Conservation (phyloP, 2,797 vertebrate genomes). For the Gymnoscopelus microlampas region DNA sequence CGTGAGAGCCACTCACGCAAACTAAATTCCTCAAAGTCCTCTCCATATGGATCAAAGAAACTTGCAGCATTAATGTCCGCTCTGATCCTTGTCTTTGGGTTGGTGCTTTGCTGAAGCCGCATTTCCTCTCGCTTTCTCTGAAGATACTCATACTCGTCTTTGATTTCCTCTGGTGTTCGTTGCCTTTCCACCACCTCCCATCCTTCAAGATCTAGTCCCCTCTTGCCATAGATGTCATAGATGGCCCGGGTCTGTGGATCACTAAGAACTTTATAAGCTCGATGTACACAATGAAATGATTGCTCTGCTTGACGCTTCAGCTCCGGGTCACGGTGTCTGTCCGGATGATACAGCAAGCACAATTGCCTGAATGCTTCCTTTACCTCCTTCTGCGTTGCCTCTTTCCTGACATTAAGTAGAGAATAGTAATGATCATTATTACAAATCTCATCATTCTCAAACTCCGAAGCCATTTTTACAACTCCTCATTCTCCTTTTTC, state of each 20-base stretch:
- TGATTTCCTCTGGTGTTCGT: conserved; percentile 93
- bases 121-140: conserved; percentile 94
- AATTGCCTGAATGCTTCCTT: conserved; percentile 94
- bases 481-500: too few species aligned
- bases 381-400: conserved; percentile 96
- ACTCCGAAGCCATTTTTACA: too few species aligned
- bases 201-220: conserved; percentile 97
- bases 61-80: conserved; percentile 97
- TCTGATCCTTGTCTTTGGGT: conserved; percentile 97
- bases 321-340: conserved; percentile 97
- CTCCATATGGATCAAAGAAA: conserved; percentile 96
- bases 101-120: conserved; percentile 95
- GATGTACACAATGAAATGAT: conserved; percentile 96
- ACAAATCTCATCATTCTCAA: too few species aligned
- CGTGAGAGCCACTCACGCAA: conserved; percentile 85
- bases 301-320: conserved; percentile 92
- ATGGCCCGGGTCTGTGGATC: conserved; percentile 97
- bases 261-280: conserved; percentile 97
- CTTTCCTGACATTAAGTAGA: too few species aligned
- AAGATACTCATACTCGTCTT: conserved; percentile 96
- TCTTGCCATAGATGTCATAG: conserved; percentile 98
- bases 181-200: conserved; percentile 98
- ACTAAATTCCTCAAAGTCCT: conserved; percentile 90
- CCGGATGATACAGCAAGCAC: conserved; percentile 98
- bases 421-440: too few species aligned